These are phyloP conservation scores for Littorina saxatilis DNA, from an alignment of 1,140 invertebrate species.

Conservation along the genomic window DNA sequence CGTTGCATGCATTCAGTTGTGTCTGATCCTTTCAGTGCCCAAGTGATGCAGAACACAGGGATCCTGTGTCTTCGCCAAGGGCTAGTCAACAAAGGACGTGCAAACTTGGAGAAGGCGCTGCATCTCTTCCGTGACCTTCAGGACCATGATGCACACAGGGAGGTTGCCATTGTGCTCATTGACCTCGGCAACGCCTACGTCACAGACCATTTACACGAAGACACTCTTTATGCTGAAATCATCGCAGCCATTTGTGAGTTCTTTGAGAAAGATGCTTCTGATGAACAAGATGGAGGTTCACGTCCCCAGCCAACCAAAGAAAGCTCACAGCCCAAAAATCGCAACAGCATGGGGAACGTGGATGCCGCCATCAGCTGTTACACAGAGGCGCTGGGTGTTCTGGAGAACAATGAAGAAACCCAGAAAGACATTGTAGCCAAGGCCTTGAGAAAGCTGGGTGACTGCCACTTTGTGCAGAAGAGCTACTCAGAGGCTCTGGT, in stretches of 20 bases:
- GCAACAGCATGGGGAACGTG: constrained; percentile 29
- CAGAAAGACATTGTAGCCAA: constrained; percentile 66
- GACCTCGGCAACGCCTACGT: constrained; percentile 72
- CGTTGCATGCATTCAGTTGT: too few relatives aligned
- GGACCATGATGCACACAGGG: constrained; percentile 65
- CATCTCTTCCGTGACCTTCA: constrained; percentile 66
- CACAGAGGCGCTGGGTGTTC: constrained; percentile 63
- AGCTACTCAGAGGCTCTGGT: constrained; percentile 68
- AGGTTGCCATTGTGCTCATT: constrained; percentile 67
- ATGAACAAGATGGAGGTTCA: constrained; percentile 51
- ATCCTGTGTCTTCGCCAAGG: constrained; percentile 67
- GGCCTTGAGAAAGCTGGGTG: constrained; percentile 67
- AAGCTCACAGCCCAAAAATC: neutral
- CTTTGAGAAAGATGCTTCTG: constrained; percentile 68
- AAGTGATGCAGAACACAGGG: constrained; percentile 68
- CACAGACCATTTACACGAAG: constrained; percentile 62
- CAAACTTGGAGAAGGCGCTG: constrained; percentile 66
- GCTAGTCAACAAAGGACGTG: constrained; percentile 64
- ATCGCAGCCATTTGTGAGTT: constrained; percentile 69
- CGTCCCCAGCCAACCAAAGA: constrained; percentile 14
- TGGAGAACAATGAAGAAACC: constrained; percentile 61
- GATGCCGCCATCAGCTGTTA: constrained; percentile 69
- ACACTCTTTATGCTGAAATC: constrained; percentile 66
- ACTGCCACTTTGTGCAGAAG: constrained; percentile 71
- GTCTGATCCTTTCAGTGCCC: constrained; percentile 47